Evolutionary conservation across 2,888 invertebrate genomes (phyloP).

Genomic region (Aphodius granarius): DNA sequence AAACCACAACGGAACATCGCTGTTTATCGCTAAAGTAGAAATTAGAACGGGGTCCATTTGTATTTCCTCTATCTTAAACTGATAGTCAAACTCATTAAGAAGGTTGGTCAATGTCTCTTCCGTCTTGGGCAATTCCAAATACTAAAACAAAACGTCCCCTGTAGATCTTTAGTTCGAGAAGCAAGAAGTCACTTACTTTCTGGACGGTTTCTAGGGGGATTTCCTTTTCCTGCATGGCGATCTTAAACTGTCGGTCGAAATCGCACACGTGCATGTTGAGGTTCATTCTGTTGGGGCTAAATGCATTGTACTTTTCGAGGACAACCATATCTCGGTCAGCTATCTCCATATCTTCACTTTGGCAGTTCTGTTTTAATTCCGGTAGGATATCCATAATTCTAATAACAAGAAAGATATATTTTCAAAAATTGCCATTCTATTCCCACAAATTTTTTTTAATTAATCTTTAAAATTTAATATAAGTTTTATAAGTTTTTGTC

Average conservation of each 20-base stretch:
- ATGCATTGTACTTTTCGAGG: conserved; percentile 34
- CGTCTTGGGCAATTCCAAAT: conserved; percentile 33
- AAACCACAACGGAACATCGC: conserved; percentile 42
- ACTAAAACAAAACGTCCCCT: conserved; percentile 36
- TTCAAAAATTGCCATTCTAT: too few species aligned
- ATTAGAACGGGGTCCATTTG: conserved; percentile 34
- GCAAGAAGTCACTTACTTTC: conserved; percentile 14
- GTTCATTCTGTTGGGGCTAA: conserved; percentile 19
- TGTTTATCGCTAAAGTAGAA: conserved; percentile 37
- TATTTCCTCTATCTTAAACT: conserved; percentile 32
- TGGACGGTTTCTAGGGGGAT: conserved; percentile 29
- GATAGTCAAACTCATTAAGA: conserved; percentile 37
- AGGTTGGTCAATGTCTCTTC: conserved; percentile 38
- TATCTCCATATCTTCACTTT: conserved; percentile 19
- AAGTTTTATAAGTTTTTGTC: too few species aligned
- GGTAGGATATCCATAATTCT: conserved; percentile 23
- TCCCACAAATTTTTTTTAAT: too few species aligned
- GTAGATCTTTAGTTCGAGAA: neutral
- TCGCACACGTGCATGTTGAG: conserved; percentile 38
- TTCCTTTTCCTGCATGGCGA: conserved; percentile 38
- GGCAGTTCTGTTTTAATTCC: conserved; percentile 11
- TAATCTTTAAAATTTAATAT: too few species aligned
- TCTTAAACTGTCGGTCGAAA: conserved; percentile 38
- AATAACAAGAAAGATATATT: too few species aligned
- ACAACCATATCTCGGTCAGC: conserved; percentile 32